These are phyloP conservation scores for Pelosia muscerda DNA, from an alignment of 2,888 invertebrate genomes.

Conservation along the genomic window DNA sequence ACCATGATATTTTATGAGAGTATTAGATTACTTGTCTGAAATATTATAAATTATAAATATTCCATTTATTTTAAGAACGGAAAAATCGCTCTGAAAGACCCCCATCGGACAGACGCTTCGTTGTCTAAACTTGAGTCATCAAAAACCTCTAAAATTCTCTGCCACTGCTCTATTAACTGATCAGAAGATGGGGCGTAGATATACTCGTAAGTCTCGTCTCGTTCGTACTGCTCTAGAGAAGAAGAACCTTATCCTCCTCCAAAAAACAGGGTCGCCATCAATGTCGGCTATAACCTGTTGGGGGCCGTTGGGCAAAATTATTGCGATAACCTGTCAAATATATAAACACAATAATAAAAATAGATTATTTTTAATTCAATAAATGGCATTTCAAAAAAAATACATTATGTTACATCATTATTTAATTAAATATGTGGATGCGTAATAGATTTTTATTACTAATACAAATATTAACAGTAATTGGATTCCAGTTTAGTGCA, in stretches of 20 bases:
- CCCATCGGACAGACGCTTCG: no score
- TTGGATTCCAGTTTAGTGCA: constrained; percentile 26
- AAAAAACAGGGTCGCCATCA: neutral
- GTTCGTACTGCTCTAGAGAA: neutral
- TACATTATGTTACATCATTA: neutral
- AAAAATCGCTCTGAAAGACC: no score
- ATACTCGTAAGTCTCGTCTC: neutral
- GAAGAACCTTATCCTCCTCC: neutral
- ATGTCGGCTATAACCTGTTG: neutral
- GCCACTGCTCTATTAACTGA: no score
- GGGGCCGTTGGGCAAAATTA: neutral
- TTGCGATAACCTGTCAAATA: neutral
- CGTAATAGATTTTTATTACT: constrained; percentile 33
- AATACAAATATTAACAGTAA: constrained; percentile 26
- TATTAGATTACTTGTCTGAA: neutral
- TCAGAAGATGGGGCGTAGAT: neutral
- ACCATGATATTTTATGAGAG: neutral
- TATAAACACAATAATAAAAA: neutral
- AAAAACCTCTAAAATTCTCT: neutral
- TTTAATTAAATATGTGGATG: constrained; percentile 21
- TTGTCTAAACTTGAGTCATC: no score
- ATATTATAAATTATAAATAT: no score
- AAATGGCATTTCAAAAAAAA: neutral
- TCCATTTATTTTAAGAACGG: no score
- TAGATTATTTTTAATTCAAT: neutral